Evolutionary conservation across 2,113 vertebrate genomes (phyloP).

Genomic region (Turdus rufiventris): DNA sequence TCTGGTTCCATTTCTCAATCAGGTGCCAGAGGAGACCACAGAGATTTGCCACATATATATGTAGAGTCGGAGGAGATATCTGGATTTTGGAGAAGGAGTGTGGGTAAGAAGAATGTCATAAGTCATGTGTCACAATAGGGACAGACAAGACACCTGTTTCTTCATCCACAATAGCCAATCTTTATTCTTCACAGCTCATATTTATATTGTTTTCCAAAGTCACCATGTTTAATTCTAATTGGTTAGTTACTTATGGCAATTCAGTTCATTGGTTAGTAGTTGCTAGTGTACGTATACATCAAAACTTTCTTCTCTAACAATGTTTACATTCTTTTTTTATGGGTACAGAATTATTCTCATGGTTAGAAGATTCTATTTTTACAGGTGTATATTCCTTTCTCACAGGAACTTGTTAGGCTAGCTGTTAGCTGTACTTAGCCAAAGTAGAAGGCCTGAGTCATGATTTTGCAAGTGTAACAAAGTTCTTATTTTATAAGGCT

Average conservation of each 20-base stretch:
- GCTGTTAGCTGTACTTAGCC: background rate
- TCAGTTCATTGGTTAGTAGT: background rate
- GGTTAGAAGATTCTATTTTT: background rate
- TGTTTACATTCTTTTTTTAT: background rate
- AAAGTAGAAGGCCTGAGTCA: background rate
- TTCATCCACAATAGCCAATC: background rate
- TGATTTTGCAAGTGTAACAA: background rate
- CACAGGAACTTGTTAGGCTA: background rate
- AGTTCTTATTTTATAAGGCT: background rate
- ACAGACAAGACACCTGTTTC: background rate
- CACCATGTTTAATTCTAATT: background rate
- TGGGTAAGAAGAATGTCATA: background rate
- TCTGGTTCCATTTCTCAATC: background rate
- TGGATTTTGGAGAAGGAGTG: background rate
- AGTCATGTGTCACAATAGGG: background rate
- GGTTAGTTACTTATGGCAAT: background rate
- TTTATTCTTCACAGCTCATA: background rate
- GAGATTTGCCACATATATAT: rapidly evolving
- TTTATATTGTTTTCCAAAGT: background rate
- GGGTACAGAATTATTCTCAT: background rate
- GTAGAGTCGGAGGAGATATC: background rate
- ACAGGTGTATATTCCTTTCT: background rate
- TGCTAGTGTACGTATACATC: background rate
- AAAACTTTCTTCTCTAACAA: background rate
- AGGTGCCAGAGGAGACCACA: background rate